Evolutionary conservation across 2,113 vertebrate genomes (phyloP), one percentile per base, ranked within the genome.

Genomic region (Gobiocypris rarus): DNA sequence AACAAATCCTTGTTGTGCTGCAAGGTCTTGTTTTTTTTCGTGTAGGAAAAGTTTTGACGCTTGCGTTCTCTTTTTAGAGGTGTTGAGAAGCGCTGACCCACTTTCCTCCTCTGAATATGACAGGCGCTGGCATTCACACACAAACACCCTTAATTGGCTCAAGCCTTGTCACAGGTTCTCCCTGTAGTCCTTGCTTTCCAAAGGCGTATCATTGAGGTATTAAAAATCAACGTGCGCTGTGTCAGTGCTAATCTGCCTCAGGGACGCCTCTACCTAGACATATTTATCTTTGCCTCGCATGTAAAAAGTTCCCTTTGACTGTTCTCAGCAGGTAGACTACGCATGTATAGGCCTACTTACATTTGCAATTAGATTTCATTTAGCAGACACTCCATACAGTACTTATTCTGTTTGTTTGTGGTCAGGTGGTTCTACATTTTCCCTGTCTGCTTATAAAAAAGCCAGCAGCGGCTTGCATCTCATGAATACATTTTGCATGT

Each of bases 71-170:
- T 76, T 76, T 80, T 59, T 54, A 59, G 58, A 88, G 87, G 88
- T 61, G 67, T 43, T 48, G 75, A 56, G 81, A 28, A 6, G 75
- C 83, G 85, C 81, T 89, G 89, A 88, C 91, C 89, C 85, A 91
- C 89, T 92, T 92, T 92, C 84, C 88, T 87, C 67, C 54, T 61
- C 85, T 88, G 81, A 88, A 71, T 63, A 19, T 85, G 83, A 90
- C 81, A 77, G 85, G 73, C 84, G 67, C 70, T 85, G 86, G 79
- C 83, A 77, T 81, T 81, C 17, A 74, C 87, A 84, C 86, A 84
- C 89, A 88, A 90, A 91, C 87, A 83, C 84, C 82, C 86, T 88
- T 93, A 91, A 93, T 92, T 94, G 91, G 90, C 87, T 87, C 83
- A 75, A 83, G 84, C 74, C 87, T 83, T 86, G 90, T 92, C 91